Evolutionary conservation across 2,888 invertebrate genomes (phyloP).

Genomic region (Trichacis sp.): DNA sequence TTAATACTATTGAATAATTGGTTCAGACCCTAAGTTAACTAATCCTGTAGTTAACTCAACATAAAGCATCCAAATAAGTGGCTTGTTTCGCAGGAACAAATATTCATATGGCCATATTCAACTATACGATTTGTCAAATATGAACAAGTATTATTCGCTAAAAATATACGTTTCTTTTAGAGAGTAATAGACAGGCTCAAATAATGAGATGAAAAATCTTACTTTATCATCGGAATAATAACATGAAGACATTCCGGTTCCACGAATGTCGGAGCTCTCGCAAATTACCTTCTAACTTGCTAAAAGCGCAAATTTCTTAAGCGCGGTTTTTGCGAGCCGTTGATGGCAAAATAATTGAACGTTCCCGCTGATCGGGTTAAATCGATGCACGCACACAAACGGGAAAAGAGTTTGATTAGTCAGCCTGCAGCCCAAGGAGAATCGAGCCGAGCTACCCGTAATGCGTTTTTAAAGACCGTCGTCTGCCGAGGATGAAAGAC

Average conservation of each 20-base stretch:
- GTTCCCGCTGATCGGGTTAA: conserved; percentile 62
- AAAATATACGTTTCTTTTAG: no score
- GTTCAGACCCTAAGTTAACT: no score
- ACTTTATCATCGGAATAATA: background rate
- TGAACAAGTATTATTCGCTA: no score
- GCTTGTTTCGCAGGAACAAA: no score
- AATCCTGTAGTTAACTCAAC: no score
- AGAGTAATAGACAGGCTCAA: no score
- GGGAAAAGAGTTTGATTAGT: conserved; percentile 64
- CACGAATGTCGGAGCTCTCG: background rate
- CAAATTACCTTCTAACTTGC: background rate
- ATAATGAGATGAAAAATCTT: no score
- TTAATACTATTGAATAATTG: no score
- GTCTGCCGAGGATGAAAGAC: conserved; percentile 48
- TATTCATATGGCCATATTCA: no score
- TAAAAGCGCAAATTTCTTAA: background rate
- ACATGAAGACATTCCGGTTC: background rate
- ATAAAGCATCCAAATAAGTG: no score
- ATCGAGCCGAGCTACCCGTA: conserved; percentile 52
- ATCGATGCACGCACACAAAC: conserved; percentile 48
- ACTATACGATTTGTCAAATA: no score
- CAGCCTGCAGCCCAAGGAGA: conserved; percentile 42
- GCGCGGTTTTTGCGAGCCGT: conserved; percentile 27
- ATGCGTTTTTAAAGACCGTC: conserved; percentile 69
- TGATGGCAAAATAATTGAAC: conserved; percentile 69